These are phyloP conservation scores for Scartelaos histophorus DNA, from an alignment of 2,113 vertebrate species.

Conservation along the genomic window DNA sequence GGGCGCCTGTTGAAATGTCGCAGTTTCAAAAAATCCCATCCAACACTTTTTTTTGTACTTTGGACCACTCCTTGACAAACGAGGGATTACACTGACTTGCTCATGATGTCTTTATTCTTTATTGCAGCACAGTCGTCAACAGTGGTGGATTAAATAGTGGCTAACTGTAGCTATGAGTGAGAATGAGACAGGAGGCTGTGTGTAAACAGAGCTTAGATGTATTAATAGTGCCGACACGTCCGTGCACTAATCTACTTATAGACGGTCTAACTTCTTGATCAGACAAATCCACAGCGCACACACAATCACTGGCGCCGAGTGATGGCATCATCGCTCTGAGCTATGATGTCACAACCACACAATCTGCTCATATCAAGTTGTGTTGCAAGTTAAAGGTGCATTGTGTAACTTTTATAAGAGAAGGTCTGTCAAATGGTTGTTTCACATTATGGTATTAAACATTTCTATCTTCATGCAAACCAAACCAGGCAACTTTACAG, in stretches of 20 bases:
- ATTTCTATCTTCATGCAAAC: too few species aligned
- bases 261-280: conserved; percentile 59
- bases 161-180: conserved; percentile 33
- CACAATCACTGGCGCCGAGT: conserved; percentile 43
- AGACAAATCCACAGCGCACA: conserved; percentile 58
- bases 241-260: conserved; percentile 69
- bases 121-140: conserved; percentile 37
- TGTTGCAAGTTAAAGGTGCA: too few species aligned
- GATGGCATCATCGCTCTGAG: conserved; percentile 79
- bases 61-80: too few species aligned
- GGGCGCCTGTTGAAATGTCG: too few species aligned
- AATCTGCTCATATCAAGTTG: conserved; percentile 71
- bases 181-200: conserved; percentile 43
- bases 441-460: too few species aligned
- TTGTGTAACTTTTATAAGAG: too few species aligned
- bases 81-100: background rate
- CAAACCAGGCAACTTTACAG: too few species aligned
- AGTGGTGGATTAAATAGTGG: conserved; percentile 29
- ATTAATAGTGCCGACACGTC: conserved; percentile 60
- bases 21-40: too few species aligned
- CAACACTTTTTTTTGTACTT: too few species aligned
- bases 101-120: background rate
- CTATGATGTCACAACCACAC: conserved; percentile 79
- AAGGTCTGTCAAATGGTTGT: too few species aligned
- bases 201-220: conserved; percentile 69